Conservation (phyloP, 2,113 vertebrate genomes). For the Phrynosoma platyrhinos region DNA sequence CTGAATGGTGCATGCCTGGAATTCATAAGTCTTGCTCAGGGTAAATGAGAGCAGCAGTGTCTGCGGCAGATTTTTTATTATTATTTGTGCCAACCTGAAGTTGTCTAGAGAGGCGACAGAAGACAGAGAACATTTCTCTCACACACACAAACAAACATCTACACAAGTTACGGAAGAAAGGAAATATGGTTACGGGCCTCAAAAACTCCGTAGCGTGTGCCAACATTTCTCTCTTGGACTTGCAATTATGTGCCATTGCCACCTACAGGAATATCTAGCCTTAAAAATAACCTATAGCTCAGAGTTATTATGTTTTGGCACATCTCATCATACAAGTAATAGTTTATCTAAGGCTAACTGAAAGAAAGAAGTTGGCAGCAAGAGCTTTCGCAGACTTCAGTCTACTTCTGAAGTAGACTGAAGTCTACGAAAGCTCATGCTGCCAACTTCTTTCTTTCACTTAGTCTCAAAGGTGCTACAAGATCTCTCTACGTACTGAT, state of each 20-base stretch:
- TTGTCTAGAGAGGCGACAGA: not conserved
- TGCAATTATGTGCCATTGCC: not conserved
- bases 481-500: no score
- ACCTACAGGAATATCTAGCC: not conserved
- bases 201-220: not conserved
- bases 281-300: not conserved
- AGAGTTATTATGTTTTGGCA: not conserved
- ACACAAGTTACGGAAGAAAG: not conserved
- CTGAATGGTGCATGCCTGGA: rapidly evolving
- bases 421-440: no score
- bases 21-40: rapidly evolving
- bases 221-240: not conserved
- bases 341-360: not conserved
- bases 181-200: not conserved
- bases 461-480: no score
- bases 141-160: not conserved
- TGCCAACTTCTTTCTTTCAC: no score
- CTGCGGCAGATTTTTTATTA: no score
- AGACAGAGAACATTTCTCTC: no score
- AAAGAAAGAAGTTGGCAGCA: no score
- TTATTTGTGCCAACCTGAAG: not conserved
- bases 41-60: no score
- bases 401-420: no score
- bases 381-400: no score
- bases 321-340: not conserved